Evolutionary conservation across 2,888 invertebrate species (phyloP).

Genomic region (Sialis fuliginosa): DNA sequence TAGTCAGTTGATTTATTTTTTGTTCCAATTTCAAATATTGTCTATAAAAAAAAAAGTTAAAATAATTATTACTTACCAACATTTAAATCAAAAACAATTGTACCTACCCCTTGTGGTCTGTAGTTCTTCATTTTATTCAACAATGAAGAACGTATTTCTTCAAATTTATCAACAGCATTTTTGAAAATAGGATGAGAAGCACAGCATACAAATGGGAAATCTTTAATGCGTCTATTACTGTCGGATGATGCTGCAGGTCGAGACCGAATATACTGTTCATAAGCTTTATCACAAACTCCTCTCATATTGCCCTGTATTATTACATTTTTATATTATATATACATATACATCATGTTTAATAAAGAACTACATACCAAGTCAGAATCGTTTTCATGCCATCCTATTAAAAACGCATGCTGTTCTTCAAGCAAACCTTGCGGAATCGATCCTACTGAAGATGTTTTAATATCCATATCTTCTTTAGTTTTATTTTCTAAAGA

Average conservation of each 20-base stretch:
- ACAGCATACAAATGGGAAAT: conserved; percentile 33
- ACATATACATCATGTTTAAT: neutral
- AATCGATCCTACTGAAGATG: conserved; percentile 50
- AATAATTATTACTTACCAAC: neutral
- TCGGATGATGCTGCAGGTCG: conserved; percentile 79
- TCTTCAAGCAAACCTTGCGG: conserved; percentile 72
- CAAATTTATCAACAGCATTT: conserved; percentile 18
- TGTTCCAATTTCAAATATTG: conserved; percentile 81
- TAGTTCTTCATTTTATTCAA: conserved; percentile 55
- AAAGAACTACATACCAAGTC: conserved; percentile 48
- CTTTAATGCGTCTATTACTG: conserved; percentile 74
- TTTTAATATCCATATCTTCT: conserved; percentile 16
- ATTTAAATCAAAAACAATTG: conserved; percentile 10
- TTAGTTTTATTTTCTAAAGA: conserved; percentile 18
- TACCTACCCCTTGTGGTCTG: conserved; percentile 50
- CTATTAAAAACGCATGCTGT: conserved; percentile 55
- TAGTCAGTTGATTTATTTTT: conserved; percentile 62
- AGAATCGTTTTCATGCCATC: conserved; percentile 50
- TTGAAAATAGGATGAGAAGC: conserved; percentile 46
- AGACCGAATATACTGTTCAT: conserved; percentile 76
- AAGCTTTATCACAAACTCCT: conserved; percentile 72
- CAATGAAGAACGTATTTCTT: conserved; percentile 27
- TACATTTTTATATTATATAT: neutral
- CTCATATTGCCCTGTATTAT: conserved; percentile 37
- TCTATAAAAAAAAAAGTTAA: conserved; percentile 35